Conservation (phyloP, 2,113 vertebrate genomes). For the Xyliphius kryptos region DNA sequence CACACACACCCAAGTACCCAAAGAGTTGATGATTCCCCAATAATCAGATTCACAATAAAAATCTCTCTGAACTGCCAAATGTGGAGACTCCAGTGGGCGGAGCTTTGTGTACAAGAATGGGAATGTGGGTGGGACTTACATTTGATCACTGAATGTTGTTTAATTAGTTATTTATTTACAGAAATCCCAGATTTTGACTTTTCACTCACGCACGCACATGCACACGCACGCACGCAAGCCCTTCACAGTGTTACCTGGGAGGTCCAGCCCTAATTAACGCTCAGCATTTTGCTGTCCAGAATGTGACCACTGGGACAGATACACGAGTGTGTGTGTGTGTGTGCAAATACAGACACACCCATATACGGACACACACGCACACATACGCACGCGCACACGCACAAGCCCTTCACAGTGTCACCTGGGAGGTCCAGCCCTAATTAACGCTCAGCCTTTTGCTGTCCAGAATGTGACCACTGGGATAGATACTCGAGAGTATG, state of each 20-base stretch:
- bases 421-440: slow-evolving; percentile 15
- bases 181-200: not conserved
- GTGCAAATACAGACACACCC: not conserved
- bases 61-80: not conserved
- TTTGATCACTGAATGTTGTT: not conserved
- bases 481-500: too few species aligned
- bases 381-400: not conserved
- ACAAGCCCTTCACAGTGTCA: slow-evolving; percentile 2
- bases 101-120: not conserved
- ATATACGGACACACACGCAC: not conserved
- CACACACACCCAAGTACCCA: not conserved
- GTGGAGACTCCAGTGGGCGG: not conserved
- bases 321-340: too few species aligned
- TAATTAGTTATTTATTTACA: not conserved
- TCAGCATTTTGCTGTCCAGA: slow-evolving; percentile 5
- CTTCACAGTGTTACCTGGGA: slow-evolving; percentile 12
- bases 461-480: too few species aligned
- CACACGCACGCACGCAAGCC: not conserved
- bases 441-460: slow-evolving; percentile 2
- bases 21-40: not conserved
- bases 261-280: slow-evolving; percentile 10
- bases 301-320: too few species aligned
- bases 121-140: not conserved
- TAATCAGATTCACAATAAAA: not conserved
- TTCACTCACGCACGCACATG: not conserved